Base-by-base conservation (phyloP, 2,113 vertebrate genomes). In the Daboia siamensis region DNA sequence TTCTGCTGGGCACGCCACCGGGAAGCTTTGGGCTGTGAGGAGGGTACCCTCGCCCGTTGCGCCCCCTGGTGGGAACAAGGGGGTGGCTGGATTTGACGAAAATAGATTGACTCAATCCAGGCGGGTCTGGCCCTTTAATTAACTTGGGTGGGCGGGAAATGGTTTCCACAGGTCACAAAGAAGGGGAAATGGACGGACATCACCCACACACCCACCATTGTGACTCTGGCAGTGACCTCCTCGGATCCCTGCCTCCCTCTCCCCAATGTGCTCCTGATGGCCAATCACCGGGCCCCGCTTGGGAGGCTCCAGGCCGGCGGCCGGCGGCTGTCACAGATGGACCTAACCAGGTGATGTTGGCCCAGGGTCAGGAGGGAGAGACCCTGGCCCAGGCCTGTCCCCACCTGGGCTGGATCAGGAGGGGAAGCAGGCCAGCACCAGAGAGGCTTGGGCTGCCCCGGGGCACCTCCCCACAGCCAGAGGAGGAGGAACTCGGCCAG, bases 191-290 rank as follows among this genome's bases (percentile, higher is more conserved):
- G 93, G 91, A 93, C 94, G 84, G 89, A 95, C 93, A 91, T 93
- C 90, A 91, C 20, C 46, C 95, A 96, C 87, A 55, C 33, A 4
- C 93, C 94, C 24, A 93, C 94, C 55, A 90, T 94, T 5, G 52
- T 97, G 88, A 95, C 95, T 69, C 93, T 97, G 8, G 96, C 96
- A 3, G 96, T 97, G 86, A 97, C 97, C 48, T 96, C 96, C 46
- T 96, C 97, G 0, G 96, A 97, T 51, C 96, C 97, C 85, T 96
- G 94, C 93, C 92, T 97, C 80, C 97, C 97, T 20, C 96, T 97
- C 64, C 97, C 97, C 74, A 97, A 97, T 1, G 26, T 97, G 56
- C 95, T 97, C 80, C 96, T 97, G 86, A 96, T 97, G 96, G 97
- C 96, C 80, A 96, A 93, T 0, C 52, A 95, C 61, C 96, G 5